Evolutionary conservation across 2,888 invertebrate species (phyloP), one percentile per base, ranked within the genome.

Genomic region (Colostygia pectinataria): DNA sequence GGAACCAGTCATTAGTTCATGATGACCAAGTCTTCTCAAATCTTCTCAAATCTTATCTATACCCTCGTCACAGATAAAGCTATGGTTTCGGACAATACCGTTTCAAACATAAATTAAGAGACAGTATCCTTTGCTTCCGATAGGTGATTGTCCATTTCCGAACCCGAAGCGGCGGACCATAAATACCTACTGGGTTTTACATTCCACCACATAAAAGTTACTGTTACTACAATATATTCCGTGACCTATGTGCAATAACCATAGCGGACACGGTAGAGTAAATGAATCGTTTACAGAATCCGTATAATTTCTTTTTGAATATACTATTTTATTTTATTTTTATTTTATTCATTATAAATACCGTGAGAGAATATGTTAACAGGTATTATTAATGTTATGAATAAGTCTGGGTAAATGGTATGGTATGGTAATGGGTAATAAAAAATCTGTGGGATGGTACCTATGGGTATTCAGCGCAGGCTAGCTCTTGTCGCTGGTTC

Each of bases 61-160:
- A 46, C 42, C 46, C 33, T 43, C 13, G n/a, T n/a, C 12, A 34
- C 25, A 52, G 12, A 42, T 46, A 38, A 46, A 29, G 33, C 39
- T 36, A 31, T 40, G 43, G 28, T 52, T 48, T 46, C 41, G 48
- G 43, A 48, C 36, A 45, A 52, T 54, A 58, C 44, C 47, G 42
- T 70, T 76, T 79, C 72, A 70, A 77, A 74, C 77, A 75, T 79
- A 78, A 72, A 78, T 77, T 71, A 74, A 65, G 52, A 58, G 55
- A 61, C 67, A 64, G 63, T 58, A 57, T 61, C 62, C 66, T 67
- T 67, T 60, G 77, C 73, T 81, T 84, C 85, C 84, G 80, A 75
- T 73, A 68, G 63, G 69, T 77, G 75, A 82, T 78, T 80, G 77
- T 68, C 65, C 72, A 76, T 74, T 84, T 85, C 85, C 85, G 80